A percentile compares a stretch with the other conserved stretches of the same genome.
phyloP scores from a whole-genome alignment of 2,888 invertebrate species.

The Syritta pipiens region DNA sequence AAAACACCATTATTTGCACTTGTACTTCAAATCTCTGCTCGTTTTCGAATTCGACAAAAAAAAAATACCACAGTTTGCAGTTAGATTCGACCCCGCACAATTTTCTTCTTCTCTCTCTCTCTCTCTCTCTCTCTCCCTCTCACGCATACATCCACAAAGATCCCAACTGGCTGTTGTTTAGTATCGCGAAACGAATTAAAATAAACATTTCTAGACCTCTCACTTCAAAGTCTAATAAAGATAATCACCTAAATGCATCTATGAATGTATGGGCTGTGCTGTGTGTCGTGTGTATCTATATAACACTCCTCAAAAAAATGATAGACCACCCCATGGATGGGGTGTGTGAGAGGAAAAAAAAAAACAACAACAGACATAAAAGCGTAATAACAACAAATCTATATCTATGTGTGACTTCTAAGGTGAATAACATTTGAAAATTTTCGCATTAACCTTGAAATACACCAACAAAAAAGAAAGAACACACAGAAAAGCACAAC shows the following conservation, averaged over 20 bases:
- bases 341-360: conserved; percentile 32
- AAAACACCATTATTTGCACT: conserved; percentile 31
- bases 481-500: conserved; percentile 1
- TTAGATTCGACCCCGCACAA: no score
- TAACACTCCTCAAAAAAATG: no score
- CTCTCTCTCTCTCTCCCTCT: no score
- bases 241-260: conserved; percentile 59
- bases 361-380: conserved; percentile 6
- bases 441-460: conserved; percentile 66
- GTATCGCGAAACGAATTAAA: not conserved
- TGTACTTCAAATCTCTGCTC: conserved; percentile 1
- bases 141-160: no score
- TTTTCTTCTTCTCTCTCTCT: no score
- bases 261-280: not conserved
- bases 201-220: conserved; percentile 5
- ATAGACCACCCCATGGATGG: no score
- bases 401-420: conserved; percentile 40
- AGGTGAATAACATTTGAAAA: conserved; percentile 66
- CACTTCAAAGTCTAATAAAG: conserved; percentile 34
- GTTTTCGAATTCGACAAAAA: not conserved
- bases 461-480: conserved; percentile 53
- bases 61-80: no score
- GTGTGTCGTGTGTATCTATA: no score
- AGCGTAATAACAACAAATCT: not conserved
- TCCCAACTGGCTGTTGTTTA: no score